Evolutionary conservation across 2,797 vertebrate genomes (phyloP), one percentile per base, ranked within the genome.

Genomic region (Anniella stebbinsi): DNA sequence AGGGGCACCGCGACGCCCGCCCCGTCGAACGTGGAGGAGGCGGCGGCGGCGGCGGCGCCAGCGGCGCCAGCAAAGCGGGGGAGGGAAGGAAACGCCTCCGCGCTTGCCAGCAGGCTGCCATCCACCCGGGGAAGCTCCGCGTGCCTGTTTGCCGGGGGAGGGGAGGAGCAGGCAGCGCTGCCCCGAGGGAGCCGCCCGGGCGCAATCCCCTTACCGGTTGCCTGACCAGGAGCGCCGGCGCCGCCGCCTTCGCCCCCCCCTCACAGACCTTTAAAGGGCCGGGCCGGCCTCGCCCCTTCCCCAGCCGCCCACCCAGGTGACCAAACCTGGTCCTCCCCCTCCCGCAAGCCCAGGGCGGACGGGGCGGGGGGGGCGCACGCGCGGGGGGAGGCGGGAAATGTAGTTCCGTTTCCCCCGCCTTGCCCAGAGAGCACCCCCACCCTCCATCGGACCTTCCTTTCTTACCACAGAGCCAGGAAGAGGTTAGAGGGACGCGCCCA

Each of bases 261-360:
- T 12, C 36, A 15, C 75, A n/a, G 57, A 87, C 89, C 92, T 92
- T 80, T 57, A 10, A 91, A 83, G 84, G 94, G 95, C 95, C 94
- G 66, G 81, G 51, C 41, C 89, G 88, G 92, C 76, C 77, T 90
- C 97, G 96, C 84, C 96, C 91, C 82, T 97, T 96, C 93, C 70
- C 57, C 66, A 45, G 17, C 67, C 60, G 92, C 90, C 93, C 94
- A 89, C 95, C 95, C 95, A 90, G 70, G 80, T 72, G 91, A 89
- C 92, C 91, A 51, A 25, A 48, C 81, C 90, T 38, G 90, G 89
- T 63, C 90, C 88, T 25, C 10, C 90, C 90, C 92, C 92, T 72
- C 88, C 87, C 38, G 1, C 67, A 15, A 38, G n/a, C 67, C 67
- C 33, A 5, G 54, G 12, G 84, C 30, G 13, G 72, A 45, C 45